These are phyloP conservation scores for Popillia japonica DNA, from an alignment of 1,140 invertebrate genomes.

Conservation along the genomic window DNA sequence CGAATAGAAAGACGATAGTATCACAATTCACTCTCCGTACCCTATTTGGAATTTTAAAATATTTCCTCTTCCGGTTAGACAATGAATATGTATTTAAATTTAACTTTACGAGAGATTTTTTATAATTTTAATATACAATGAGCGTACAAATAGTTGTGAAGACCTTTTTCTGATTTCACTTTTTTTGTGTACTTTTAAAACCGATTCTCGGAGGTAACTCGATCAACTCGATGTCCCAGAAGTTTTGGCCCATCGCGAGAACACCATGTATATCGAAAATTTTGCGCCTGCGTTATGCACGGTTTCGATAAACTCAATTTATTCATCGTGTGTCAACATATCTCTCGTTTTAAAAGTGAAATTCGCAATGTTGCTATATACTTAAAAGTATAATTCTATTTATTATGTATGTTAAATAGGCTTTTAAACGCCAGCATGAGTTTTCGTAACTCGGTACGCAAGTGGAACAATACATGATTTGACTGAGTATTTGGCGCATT, in stretches of 20 bases:
- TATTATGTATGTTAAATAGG: slow-evolving; percentile 4
- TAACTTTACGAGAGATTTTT: too few species aligned
- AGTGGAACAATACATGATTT: slow-evolving; percentile 29
- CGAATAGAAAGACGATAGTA: not conserved
- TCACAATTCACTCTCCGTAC: not conserved
- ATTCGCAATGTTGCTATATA: slow-evolving; percentile 20
- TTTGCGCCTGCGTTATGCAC: too few species aligned
- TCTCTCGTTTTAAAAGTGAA: slow-evolving; percentile 12
- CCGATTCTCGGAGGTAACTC: too few species aligned
- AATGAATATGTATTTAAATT: slow-evolving; percentile 2
- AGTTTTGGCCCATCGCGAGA: too few species aligned
- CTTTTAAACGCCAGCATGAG: slow-evolving; percentile 24
- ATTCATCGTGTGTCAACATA: too few species aligned
- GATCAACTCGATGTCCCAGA: too few species aligned
- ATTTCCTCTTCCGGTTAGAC: slow-evolving; percentile 8
- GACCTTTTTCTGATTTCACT: too few species aligned
- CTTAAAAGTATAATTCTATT: not conserved
- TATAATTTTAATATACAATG: too few species aligned
- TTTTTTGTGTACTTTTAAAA: too few species aligned
- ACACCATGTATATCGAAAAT: too few species aligned
- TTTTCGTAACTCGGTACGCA: not conserved
- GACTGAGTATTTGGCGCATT: slow-evolving; percentile 17
- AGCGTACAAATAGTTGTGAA: too few species aligned
- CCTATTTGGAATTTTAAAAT: slow-evolving; percentile 6
- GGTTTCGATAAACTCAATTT: too few species aligned